A percentile compares a stretch with the other conserved stretches of the same genome.
phyloP scores from a whole-genome alignment of 2,797 vertebrate genomes.

The Eidolon dupreanum region DNA sequence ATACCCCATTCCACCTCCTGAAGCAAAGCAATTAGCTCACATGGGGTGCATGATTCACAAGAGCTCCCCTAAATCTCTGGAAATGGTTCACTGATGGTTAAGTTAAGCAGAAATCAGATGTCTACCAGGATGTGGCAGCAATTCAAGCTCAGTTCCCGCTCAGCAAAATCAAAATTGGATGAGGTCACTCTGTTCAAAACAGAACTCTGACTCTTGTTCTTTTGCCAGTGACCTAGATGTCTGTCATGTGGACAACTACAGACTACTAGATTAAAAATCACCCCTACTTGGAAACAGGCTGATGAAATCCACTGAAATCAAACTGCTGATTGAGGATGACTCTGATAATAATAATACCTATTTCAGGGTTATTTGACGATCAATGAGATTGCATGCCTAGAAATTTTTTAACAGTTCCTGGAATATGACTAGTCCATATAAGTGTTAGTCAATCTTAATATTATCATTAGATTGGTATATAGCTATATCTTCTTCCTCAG shows the following conservation, averaged over 20 bases:
- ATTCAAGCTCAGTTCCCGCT: neutral
- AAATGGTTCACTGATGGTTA: neutral
- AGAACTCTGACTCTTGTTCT: neutral
- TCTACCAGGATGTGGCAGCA: neutral
- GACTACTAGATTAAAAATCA: neutral
- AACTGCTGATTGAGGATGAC: neutral
- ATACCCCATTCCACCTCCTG: fast-evolving
- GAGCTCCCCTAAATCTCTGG: neutral
- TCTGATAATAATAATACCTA: neutral
- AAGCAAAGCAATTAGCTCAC: neutral
- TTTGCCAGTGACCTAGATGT: neutral
- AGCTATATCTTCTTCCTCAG: neutral
- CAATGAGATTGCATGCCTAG: neutral
- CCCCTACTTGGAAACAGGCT: neutral
- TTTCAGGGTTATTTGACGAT: neutral
- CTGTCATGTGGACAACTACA: neutral
- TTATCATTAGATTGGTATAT: neutral
- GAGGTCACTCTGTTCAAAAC: neutral
- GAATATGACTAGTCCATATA: neutral
- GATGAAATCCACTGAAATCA: neutral
- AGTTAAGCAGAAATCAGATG: neutral
- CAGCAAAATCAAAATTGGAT: neutral
- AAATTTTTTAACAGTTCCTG: neutral
- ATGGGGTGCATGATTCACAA: neutral
- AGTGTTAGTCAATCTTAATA: neutral